Percentiles rank a stretch among this genome's conserved stretches.
Conservation (phyloP, 2,113 vertebrate genomes). For the Antigone vipio region DNA sequence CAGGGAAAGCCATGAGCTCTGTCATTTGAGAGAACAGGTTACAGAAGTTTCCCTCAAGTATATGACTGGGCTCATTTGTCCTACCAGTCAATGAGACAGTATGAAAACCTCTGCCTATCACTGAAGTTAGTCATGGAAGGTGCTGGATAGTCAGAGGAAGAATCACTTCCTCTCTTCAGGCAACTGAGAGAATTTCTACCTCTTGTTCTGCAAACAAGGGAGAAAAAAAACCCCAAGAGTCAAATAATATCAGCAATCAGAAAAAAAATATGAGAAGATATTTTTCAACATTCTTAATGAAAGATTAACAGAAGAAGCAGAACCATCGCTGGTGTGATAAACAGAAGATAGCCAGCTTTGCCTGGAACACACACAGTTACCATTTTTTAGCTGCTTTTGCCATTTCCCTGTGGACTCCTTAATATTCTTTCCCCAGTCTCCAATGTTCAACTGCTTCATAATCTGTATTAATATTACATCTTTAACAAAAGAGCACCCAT, state of each 20-base stretch:
- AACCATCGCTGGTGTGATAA: fast-evolving
- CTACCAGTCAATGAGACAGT: neutral
- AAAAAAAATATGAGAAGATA: fast-evolving
- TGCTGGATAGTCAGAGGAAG: neutral
- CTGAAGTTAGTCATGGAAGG: neutral
- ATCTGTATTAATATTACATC: neutral
- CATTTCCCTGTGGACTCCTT: neutral
- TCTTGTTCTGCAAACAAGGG: neutral
- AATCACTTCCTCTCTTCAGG: neutral
- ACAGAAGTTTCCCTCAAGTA: neutral
- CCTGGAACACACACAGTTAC: neutral
- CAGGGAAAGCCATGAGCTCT: neutral
- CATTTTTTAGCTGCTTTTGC: neutral
- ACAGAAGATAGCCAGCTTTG: neutral
- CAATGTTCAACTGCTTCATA: neutral
- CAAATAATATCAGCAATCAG: neutral
- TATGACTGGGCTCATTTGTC: neutral
- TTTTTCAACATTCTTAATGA: neutral
- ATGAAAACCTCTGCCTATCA: neutral
- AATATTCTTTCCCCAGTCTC: neutral
- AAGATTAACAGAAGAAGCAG: neutral
- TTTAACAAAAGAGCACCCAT: neutral
- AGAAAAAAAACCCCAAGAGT: neutral
- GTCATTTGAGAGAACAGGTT: neutral
- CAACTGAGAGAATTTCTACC: neutral